Evolutionary conservation across 2,113 vertebrate genomes (phyloP).

Genomic region (Cepphus grylle): DNA sequence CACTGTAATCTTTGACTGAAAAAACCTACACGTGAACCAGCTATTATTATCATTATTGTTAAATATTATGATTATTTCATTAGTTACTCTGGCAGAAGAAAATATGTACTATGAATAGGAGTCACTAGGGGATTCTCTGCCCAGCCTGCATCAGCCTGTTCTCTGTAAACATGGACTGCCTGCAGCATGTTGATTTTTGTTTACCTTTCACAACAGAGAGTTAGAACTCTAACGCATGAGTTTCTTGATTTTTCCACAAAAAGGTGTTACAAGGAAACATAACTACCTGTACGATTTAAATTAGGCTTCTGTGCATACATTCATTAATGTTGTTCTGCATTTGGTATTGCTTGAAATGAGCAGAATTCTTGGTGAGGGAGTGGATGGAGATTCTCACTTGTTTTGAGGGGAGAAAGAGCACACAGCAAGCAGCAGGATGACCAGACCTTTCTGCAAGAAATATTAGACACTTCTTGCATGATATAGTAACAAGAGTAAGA

Average conservation of each 20-base stretch:
- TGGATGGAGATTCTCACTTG: background rate
- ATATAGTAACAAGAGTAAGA: background rate
- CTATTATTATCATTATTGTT: background rate
- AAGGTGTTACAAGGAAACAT: background rate
- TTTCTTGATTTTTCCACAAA: background rate
- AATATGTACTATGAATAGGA: background rate
- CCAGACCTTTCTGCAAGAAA: background rate
- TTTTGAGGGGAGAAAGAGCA: background rate
- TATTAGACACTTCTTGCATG: background rate
- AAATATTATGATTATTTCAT: conserved; percentile 10
- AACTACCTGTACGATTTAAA: background rate
- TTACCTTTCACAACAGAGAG: background rate
- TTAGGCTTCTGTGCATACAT: background rate
- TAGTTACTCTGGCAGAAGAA: background rate
- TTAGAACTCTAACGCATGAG: background rate
- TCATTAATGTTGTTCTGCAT: background rate
- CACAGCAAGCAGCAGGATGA: background rate
- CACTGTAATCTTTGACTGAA: background rate
- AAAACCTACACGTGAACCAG: background rate
- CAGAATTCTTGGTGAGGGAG: background rate
- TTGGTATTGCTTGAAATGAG: background rate
- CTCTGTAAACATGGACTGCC: background rate
- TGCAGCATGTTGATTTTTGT: background rate
- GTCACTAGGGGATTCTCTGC: background rate
- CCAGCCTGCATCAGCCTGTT: background rate